Conservation (phyloP, 2,888 invertebrate species). For the Microplitis deprimator region DNA sequence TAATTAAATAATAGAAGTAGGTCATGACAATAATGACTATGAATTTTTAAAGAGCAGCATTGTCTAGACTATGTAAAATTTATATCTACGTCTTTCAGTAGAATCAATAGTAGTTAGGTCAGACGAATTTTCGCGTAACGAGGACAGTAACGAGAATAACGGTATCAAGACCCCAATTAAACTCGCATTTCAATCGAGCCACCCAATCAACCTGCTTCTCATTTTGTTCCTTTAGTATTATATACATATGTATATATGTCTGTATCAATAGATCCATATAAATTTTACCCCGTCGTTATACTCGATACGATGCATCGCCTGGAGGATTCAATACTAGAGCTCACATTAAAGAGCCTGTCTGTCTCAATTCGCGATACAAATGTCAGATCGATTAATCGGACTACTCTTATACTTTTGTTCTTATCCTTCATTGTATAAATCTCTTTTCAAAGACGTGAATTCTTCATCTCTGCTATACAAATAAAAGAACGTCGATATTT, state of each 20-base stretch:
- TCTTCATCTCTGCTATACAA: neutral
- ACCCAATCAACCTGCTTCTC: slow-evolving; percentile 41
- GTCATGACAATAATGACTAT: neutral
- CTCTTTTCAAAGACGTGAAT: neutral
- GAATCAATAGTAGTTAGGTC: slow-evolving; percentile 31
- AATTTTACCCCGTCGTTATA: slow-evolving; percentile 17
- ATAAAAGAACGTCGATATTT: neutral
- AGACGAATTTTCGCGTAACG: slow-evolving; percentile 42
- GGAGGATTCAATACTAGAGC: slow-evolving; percentile 19
- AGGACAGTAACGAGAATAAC: slow-evolving; percentile 51
- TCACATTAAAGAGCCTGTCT: neutral
- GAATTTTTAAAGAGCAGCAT: neutral
- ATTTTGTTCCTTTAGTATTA: slow-evolving; percentile 23
- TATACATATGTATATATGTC: neutral
- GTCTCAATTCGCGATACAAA: slow-evolving; percentile 5
- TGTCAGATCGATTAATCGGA: neutral
- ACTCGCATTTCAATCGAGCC: slow-evolving; percentile 51
- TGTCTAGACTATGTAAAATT: slow-evolving; percentile 21
- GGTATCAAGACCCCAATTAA: slow-evolving; percentile 50
- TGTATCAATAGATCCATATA: neutral
- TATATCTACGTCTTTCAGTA: slow-evolving; percentile 11
- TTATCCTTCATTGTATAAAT: neutral
- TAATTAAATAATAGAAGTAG: neutral
- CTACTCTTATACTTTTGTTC: neutral
- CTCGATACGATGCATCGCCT: slow-evolving; percentile 19